These are phyloP conservation scores for Nomada hirtipes DNA, from an alignment of 2,888 invertebrate species.

Conservation along the genomic window DNA sequence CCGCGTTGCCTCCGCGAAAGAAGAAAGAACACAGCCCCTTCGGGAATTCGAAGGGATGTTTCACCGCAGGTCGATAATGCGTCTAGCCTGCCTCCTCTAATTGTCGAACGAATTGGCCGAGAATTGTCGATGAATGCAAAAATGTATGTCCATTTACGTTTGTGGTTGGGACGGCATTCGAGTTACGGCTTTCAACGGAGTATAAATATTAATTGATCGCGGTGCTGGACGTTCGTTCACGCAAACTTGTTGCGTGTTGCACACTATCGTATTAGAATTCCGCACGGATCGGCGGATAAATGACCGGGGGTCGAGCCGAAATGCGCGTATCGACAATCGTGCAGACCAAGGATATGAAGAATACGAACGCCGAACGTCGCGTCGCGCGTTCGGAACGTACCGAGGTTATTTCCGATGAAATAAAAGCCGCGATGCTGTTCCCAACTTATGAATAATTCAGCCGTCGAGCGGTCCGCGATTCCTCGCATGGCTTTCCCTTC, in stretches of 20 bases:
- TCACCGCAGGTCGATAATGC: conserved; percentile 27
- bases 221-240: conserved; percentile 44
- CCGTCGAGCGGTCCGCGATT: conserved; percentile 36
- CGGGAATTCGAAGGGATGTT: conserved; percentile 51
- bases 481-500: conserved; percentile 18
- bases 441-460: conserved; percentile 55
- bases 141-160: neutral
- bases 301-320: neutral
- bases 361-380: neutral
- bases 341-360: neutral
- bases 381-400: conserved; percentile 25
- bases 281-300: neutral
- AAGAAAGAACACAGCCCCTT: conserved; percentile 33
- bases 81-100: conserved; percentile 16
- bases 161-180: neutral
- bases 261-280: conserved; percentile 51
- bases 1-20: conserved; percentile 32
- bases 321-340: neutral
- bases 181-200: neutral
- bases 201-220: conserved; percentile 7
- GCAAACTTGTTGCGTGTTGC: conserved; percentile 71
- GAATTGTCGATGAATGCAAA: neutral
- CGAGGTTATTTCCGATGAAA: conserved; percentile 50
- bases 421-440: conserved; percentile 35
- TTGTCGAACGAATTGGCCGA: conserved; percentile 14